phyloP scores from a whole-genome alignment of 1,140 invertebrate species.

The Samia ricini region DNA sequence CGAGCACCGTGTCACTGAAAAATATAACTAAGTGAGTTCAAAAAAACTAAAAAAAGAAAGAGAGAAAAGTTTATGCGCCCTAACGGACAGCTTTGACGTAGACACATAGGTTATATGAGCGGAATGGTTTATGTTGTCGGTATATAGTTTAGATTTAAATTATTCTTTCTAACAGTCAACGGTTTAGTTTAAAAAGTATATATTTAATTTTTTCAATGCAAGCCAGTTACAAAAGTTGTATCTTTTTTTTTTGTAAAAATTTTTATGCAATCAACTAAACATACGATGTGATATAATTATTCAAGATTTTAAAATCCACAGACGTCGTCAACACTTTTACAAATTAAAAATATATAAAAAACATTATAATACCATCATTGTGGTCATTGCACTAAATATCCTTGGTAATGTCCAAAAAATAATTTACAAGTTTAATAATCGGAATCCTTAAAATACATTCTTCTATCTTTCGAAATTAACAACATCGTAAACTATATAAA shows the following conservation, averaged over 20 bases:
- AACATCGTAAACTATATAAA: constrained; percentile 57
- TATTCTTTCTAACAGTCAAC: background rate
- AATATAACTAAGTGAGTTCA: constrained; percentile 25
- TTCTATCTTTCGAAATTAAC: constrained; percentile 64
- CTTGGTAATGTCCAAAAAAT: too few relatives aligned
- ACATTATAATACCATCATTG: too few relatives aligned
- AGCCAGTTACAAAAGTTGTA: too few relatives aligned
- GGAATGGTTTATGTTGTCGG: constrained; percentile 11
- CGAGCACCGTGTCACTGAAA: constrained; percentile 58
- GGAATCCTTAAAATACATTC: background rate
- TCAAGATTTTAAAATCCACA: too few relatives aligned
- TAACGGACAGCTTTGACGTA: constrained; percentile 12
- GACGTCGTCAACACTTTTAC: too few relatives aligned
- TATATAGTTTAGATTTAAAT: background rate
- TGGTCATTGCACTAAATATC: too few relatives aligned
- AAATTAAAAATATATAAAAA: too few relatives aligned
- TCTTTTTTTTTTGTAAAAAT: too few relatives aligned
- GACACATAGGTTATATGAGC: constrained; percentile 6
- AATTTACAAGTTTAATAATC: background rate
- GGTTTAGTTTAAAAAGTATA: background rate
- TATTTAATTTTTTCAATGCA: too few relatives aligned
- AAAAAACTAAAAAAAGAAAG: constrained; percentile 12
- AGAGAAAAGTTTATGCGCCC: constrained; percentile 5
- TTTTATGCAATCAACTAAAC: too few relatives aligned
- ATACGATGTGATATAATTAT: too few relatives aligned